Evolutionary conservation across 2,797 vertebrate species (phyloP), one percentile per base, ranked within the genome.

Genomic region (Lacerta viridis): DNA sequence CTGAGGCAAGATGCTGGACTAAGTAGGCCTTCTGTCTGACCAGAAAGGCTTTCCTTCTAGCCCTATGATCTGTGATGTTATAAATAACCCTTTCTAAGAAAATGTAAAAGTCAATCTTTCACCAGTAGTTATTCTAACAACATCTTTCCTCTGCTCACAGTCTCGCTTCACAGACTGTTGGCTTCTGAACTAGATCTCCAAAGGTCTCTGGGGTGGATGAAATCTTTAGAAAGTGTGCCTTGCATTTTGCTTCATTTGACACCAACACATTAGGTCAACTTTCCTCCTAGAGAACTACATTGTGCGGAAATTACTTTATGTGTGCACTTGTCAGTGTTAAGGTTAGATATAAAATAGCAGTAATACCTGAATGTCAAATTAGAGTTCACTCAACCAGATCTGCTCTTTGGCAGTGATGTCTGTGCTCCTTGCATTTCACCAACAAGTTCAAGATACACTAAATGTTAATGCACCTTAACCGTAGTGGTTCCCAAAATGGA

Each of bases 21-120:
- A 78, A 41, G 36, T 72, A 36, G 20, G 8, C 69, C 36, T 13
- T 39, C 20, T 29, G 4, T 41, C 27, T 87, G 39, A 81, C 39
- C 25, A 69, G 61, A 64, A 76, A 18, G 27, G 33, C 23, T 46
- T n/a, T 68, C 29, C 7, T 41, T 69, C 20, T 43, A 36, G 55
- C 78, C 46, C 39, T 43, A 7, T 59, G 78, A 80, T 29, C 46
- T 43, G 39, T 66, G 9, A 72, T 20, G 46, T 68, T 29, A 71
- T 7, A 46, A 41, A 64, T 29, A 68, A 66, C 77, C 81, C n/a
- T 23, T 68, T 8, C 9, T 76, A 29, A 91, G 89, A 89, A 33
- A 88, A 87, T 27, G 7, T 66, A 79, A 93, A 92, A 95, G 81
- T 86, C 79, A 46, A 88, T 74, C 41, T 92, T 93, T 68, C n/a